Conservation (phyloP, 2,113 vertebrate genomes). For the Ploceus nigricollis region DNA sequence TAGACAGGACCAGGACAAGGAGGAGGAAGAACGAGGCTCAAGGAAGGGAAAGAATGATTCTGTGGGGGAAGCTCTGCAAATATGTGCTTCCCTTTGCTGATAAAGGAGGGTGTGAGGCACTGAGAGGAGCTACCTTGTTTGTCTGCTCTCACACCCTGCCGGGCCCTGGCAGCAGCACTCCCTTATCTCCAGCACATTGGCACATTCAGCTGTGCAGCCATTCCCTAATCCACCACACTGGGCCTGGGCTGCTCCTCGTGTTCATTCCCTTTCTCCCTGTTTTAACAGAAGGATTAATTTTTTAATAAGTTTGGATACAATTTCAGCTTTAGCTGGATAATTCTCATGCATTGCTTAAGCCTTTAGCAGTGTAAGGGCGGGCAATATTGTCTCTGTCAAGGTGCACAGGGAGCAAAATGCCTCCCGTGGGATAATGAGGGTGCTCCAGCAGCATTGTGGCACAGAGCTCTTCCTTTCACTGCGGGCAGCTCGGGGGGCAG, state of each 20-base stretch:
- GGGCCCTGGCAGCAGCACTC: neutral
- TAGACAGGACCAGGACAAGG: neutral
- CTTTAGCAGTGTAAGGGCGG: neutral
- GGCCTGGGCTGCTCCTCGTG: neutral
- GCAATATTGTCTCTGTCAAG: neutral
- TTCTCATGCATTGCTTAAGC: neutral
- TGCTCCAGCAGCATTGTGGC: neutral
- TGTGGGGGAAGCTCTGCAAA: neutral
- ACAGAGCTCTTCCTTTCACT: neutral
- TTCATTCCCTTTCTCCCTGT: neutral
- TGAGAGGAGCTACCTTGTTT: neutral
- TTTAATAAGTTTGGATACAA: neutral
- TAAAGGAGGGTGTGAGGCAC: neutral
- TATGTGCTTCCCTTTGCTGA: slow-evolving; percentile 23
- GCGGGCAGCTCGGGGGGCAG: neutral
- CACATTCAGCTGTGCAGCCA: neutral
- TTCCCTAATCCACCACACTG: neutral
- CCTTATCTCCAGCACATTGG: neutral
- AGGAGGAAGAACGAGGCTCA: neutral
- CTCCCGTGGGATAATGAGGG: accelerated
- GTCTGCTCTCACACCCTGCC: neutral
- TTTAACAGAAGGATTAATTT: neutral
- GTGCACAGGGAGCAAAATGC: neutral
- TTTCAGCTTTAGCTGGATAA: neutral
- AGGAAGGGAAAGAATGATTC: neutral